Evolutionary conservation across 1,140 invertebrate species (phyloP).

Genomic region (Drosophila saltans): DNA sequence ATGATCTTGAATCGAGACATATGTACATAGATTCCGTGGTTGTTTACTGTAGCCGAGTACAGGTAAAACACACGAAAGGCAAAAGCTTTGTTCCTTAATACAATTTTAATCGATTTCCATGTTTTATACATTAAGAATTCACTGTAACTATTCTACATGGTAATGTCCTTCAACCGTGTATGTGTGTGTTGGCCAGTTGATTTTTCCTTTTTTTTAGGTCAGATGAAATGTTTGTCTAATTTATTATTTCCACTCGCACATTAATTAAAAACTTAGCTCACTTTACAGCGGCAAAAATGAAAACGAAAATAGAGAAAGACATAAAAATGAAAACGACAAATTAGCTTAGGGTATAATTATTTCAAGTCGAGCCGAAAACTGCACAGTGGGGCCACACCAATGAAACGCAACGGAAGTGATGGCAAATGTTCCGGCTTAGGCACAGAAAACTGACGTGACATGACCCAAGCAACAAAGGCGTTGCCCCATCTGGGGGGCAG

Average conservation of each 20-base stretch:
- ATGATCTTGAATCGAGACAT: too few species aligned
- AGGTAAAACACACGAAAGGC: too few species aligned
- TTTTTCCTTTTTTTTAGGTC: conserved; percentile 30
- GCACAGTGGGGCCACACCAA: conserved; percentile 22
- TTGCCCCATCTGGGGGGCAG: background rate
- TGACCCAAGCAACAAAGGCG: conserved; percentile 4
- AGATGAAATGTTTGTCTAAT: conserved; percentile 36
- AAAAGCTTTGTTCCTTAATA: too few species aligned
- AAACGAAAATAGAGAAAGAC: conserved; percentile 15
- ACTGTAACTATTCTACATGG: background rate
- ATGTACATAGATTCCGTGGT: too few species aligned
- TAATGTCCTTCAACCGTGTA: conserved; percentile 10
- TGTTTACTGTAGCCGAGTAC: too few species aligned
- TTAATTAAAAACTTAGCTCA: conserved; percentile 50
- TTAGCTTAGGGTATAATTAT: conserved; percentile 39
- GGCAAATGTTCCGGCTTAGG: conserved; percentile 7
- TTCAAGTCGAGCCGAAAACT: background rate
- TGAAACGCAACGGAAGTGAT: conserved; percentile 13
- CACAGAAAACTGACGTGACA: background rate
- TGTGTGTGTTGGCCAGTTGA: background rate
- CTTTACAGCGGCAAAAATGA: conserved; percentile 29
- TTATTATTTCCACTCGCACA: conserved; percentile 44
- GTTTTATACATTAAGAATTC: background rate
- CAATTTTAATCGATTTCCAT: too few species aligned
- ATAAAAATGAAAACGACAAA: conserved; percentile 33